Evolutionary conservation across 2,797 vertebrate genomes (phyloP), one percentile per base, ranked within the genome.

Genomic region (Tenualosa ilisha): DNA sequence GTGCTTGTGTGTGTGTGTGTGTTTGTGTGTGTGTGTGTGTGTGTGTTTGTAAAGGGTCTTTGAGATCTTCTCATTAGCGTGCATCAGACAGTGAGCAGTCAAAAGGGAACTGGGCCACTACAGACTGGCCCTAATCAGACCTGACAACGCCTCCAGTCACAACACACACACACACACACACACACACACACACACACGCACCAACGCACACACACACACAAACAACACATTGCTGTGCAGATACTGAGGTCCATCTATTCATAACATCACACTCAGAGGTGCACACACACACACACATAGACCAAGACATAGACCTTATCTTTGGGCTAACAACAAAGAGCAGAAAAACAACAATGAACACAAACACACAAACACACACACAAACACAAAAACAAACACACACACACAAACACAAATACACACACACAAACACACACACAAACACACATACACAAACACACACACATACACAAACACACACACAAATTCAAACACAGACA

Each of bases 31-130:
- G 56, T 59, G 56, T 59, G 56, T n/a, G 56, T 59, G 56, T 59
- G 56, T 59, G 56, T 59, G 56, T 59, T 20, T 59, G 17, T 59
- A n/a, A 56, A 17, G 53, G 53, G 53, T 20, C 53, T 56, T 20
- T 56, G 54, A 22, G 20, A 82, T 26, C 82, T 82, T 26, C 82
- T 82, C 82, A 82, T 82, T 82, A 82, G 82, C 40, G 82, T 82
- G 82, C 53, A 37, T 59, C 59, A 87, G 84, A 22, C 82, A 85
- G 84, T 3, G 15, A 68, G 83, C 37, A 82, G 40, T n/a, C 75
- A 40, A 37, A 50, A n/a, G 84, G 86, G 91, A 90, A 91, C 86
- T 92, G 87, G 87, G 86, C 87, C 90, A 90, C 84, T 85, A 85
- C 89, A 84, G 86, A 84, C 84, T 84, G 85, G 84, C 87, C 88